These are phyloP conservation scores for Catostylus mosaicus DNA, from an alignment of 30 jellyfish, hydroid and myxozoan genomes.

Conservation along the genomic window DNA sequence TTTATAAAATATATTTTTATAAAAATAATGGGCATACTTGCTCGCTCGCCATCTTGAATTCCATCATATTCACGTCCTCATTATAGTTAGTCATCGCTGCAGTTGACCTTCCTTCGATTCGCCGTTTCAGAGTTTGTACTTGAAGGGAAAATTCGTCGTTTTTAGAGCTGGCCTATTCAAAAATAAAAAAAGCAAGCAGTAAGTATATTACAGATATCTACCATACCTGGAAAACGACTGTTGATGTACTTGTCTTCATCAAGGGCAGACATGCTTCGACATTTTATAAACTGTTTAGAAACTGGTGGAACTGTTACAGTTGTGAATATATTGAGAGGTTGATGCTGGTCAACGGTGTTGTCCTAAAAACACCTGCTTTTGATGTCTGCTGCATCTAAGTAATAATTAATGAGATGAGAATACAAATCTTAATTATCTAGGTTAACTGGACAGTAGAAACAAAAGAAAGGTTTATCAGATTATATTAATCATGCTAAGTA, in stretches of 20 bases:
- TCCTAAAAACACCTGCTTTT: conserved; percentile 20
- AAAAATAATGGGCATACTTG: conserved; percentile 32
- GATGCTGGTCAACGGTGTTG: background rate
- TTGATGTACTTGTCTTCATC: background rate
- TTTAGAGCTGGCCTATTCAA: conserved; percentile 65
- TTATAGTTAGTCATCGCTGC: conserved; percentile 9
- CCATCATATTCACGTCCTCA: conserved; percentile 38
- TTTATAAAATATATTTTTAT: too few species aligned
- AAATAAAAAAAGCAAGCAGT: background rate
- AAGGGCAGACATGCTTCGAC: conserved; percentile 24
- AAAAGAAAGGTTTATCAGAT: too few species aligned
- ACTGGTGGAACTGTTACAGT: background rate
- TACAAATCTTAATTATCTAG: background rate
- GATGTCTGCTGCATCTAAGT: conserved; percentile 29
- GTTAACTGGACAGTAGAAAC: too few species aligned
- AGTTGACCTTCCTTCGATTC: conserved; percentile 85
- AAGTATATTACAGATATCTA: background rate
- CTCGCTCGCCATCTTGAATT: conserved; percentile 42
- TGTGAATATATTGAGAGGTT: background rate
- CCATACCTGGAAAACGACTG: conserved; percentile 69
- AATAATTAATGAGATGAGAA: conserved; percentile 44
- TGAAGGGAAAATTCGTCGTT: conserved; percentile 87
- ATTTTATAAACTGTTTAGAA: background rate
- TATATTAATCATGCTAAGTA: background rate
- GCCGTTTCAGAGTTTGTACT: conserved; percentile 86